Conservation (phyloP, 2,797 vertebrate genomes). For the Pangasius mekongensis region DNA sequence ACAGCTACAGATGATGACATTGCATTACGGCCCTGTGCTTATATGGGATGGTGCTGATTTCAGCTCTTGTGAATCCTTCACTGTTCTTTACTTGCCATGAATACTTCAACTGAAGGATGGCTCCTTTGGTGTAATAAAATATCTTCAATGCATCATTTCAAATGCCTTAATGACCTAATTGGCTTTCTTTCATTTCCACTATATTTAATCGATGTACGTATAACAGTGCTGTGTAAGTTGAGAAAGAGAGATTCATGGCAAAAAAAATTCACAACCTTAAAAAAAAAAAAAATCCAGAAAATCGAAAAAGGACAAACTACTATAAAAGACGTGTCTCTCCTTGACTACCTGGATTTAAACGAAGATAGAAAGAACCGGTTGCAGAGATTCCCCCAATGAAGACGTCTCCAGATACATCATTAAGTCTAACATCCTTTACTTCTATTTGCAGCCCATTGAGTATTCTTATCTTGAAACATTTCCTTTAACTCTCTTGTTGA, state of each 20-base stretch:
- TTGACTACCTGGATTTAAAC: background rate
- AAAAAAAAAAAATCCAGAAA: background rate
- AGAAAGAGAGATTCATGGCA: background rate
- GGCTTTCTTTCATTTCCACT: too few species aligned
- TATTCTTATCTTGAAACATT: conserved; percentile 28
- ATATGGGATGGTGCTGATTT: background rate
- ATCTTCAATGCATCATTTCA: background rate
- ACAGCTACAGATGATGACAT: background rate
- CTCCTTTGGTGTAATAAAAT: background rate
- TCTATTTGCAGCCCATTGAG: conserved; percentile 47
- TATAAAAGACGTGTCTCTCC: background rate
- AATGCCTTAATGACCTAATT: too few species aligned
- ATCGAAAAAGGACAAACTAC: background rate
- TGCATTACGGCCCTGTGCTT: background rate
- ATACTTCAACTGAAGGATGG: background rate
- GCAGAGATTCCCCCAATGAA: conserved; percentile 44
- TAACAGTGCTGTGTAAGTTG: background rate
- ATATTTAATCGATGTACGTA: background rate
- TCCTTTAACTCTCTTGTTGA: background rate
- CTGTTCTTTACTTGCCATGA: background rate
- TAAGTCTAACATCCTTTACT: conserved; percentile 26
- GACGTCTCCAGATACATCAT: conserved; percentile 47
- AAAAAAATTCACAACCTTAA: background rate
- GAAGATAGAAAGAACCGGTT: background rate
- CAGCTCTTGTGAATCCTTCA: background rate